phyloP scores from a whole-genome alignment of 1,140 invertebrate genomes.

The Microplitis mediator region DNA sequence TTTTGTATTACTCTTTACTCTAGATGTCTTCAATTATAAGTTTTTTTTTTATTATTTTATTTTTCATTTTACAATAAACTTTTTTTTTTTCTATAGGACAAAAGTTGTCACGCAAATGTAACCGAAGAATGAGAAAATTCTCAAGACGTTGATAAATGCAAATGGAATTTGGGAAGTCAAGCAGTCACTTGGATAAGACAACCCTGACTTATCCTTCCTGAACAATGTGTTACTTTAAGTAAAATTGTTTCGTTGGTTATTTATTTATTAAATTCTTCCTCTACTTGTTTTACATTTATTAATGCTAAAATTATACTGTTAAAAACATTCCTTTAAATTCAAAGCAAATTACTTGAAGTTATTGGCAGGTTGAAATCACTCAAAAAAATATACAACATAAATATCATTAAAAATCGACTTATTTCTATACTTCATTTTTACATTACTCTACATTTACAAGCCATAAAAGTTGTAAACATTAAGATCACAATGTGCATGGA shows the following conservation, averaged over 20 bases:
- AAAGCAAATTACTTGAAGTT: too few relatives aligned
- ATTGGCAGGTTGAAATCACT: too few relatives aligned
- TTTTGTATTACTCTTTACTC: background rate
- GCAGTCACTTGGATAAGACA: background rate
- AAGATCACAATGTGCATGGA: too few relatives aligned
- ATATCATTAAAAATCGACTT: too few relatives aligned
- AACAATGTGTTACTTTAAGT: conserved; percentile 5
- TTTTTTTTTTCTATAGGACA: background rate
- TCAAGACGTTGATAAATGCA: conserved; percentile 8
- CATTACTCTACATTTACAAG: too few relatives aligned
- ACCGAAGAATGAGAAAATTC: background rate
- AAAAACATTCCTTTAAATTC: too few relatives aligned
- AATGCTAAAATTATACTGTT: too few relatives aligned
- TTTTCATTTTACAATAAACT: background rate
- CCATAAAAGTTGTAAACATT: too few relatives aligned
- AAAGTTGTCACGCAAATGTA: background rate
- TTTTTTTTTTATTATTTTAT: background rate
- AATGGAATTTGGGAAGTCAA: conserved; percentile 4
- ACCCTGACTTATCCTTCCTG: background rate
- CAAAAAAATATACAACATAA: too few relatives aligned
- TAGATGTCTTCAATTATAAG: too few relatives aligned
- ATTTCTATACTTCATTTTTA: too few relatives aligned
- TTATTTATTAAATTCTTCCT: background rate
- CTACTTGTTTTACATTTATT: too few relatives aligned
- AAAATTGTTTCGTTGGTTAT: background rate